Evolutionary conservation across 92 coral and sea anemone species (phyloP).

Genomic region (Pocillopora grandis): DNA sequence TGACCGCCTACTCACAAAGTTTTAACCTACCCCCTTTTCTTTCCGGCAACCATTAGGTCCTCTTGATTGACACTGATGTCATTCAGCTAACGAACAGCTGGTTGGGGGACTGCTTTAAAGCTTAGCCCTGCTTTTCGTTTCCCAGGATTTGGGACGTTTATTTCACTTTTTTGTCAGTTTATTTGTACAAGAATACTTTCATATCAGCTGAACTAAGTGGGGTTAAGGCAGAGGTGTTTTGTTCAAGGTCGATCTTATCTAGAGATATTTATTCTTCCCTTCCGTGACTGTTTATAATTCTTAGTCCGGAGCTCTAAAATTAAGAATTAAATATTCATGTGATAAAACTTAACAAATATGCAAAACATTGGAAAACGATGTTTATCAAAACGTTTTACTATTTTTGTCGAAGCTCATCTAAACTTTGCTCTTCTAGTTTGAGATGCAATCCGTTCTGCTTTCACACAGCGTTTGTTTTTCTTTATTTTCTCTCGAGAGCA

Average conservation of each 20-base stretch:
- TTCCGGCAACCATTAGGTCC: constrained; percentile 7
- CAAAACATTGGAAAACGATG: no score
- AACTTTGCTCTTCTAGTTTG: no score
- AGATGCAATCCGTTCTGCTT: no score
- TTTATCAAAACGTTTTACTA: no score
- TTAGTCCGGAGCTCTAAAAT: no score
- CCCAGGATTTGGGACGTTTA: not conserved
- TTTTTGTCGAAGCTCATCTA: no score
- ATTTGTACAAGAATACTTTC: not conserved
- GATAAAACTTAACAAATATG: no score
- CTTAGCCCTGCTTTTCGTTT: constrained; percentile 1
- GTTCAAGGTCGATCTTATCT: not conserved
- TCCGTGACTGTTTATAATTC: no score
- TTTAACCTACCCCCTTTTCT: constrained; percentile 1
- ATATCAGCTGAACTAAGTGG: not conserved
- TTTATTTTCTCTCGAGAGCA: no score
- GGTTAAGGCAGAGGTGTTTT: not conserved
- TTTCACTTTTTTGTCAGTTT: not conserved
- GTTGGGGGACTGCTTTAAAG: not conserved
- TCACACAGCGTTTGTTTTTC: no score
- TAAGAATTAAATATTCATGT: no score
- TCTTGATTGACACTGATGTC: not conserved
- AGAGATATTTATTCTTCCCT: not conserved
- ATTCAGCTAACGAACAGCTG: not conserved
- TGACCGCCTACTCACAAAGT: constrained; percentile 4